Conservation (phyloP, 2,113 vertebrate genomes). For the Acanthochromis polyacanthus region DNA sequence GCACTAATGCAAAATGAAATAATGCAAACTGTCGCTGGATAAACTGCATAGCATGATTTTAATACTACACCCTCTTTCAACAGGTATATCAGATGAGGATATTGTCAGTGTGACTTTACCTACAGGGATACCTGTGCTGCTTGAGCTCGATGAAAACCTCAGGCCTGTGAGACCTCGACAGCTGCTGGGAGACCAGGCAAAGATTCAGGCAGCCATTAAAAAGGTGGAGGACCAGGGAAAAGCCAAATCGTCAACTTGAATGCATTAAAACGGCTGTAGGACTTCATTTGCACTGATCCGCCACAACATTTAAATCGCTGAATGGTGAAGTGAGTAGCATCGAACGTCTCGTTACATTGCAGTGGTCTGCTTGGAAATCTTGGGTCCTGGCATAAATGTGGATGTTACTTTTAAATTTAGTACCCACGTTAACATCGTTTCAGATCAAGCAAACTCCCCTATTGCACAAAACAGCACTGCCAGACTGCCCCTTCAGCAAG, state of each 20-base stretch:
- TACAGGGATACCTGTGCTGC: constrained; percentile 93
- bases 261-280: background rate
- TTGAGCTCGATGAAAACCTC: constrained; percentile 94
- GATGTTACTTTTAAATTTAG: no score
- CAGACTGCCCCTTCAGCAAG: no score
- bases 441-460: no score
- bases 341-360: no score
- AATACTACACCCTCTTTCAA: constrained; percentile 26
- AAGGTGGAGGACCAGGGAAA: constrained; percentile 99
- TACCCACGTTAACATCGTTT: no score
- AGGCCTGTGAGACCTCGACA: constrained; percentile 88
- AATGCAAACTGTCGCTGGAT: background rate
- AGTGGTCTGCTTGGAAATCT: no score
- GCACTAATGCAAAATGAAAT: background rate
- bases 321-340: no score
- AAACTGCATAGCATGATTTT: background rate
- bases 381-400: no score
- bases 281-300: background rate
- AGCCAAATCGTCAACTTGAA: constrained; percentile 80
- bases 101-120: constrained; percentile 94
- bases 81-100: constrained; percentile 93
- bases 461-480: no score
- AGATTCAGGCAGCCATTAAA: constrained; percentile 95
- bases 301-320: no score
- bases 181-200: constrained; percentile 94